These are phyloP conservation scores for Acropora tenuis DNA, from an alignment of 64 coral and sea anemone species.

Conservation along the genomic window DNA sequence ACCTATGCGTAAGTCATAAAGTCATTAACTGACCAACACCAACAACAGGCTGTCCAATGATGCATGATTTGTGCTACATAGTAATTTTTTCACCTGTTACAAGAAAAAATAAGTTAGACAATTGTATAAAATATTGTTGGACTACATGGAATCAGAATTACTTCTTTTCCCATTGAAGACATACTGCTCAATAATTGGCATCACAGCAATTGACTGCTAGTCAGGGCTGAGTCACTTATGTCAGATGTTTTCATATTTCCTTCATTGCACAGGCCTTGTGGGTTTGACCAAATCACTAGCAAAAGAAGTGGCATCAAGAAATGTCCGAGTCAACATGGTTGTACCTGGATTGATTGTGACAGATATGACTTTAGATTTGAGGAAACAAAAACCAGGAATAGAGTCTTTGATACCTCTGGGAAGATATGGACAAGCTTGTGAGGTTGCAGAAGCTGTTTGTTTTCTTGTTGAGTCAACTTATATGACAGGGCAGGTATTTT, in stretches of 20 bases:
- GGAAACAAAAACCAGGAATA: constrained; percentile 18
- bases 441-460: constrained; percentile 77
- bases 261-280: constrained; percentile 51
- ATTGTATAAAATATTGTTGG: no score
- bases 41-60: no score
- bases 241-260: background rate
- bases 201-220: no score
- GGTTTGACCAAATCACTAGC: constrained; percentile 87
- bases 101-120: no score
- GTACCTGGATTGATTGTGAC: constrained; percentile 78
- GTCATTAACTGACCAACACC: no score
- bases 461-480: constrained; percentile 71
- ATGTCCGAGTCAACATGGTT: constrained; percentile 74
- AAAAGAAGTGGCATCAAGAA: constrained; percentile 74
- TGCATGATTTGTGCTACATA: no score
- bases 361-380: constrained; percentile 69
- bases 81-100: no score
- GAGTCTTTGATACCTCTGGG: constrained; percentile 54
- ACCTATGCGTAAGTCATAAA: no score
- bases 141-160: no score
- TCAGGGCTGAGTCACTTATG: no score
- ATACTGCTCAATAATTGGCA: no score
- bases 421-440: constrained; percentile 59
- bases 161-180: no score
- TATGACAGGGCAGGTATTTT: constrained; percentile 75